Percentiles rank a stretch among this genome's conserved stretches.
phyloP scores from a whole-genome alignment of 2,113 vertebrate genomes.

The Cyphotilapia sp. region DNA sequence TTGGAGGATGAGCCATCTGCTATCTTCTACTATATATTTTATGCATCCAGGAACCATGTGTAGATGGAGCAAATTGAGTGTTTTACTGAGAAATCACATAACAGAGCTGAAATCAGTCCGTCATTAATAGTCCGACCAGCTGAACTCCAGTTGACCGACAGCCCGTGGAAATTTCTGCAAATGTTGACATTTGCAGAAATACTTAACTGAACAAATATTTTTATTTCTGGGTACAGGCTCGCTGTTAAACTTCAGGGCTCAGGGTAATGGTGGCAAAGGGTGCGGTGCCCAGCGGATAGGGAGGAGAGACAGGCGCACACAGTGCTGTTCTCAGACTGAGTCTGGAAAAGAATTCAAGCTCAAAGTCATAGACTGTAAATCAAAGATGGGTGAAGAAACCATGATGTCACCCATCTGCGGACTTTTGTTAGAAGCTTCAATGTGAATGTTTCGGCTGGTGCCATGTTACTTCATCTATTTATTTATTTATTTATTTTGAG shows the following conservation, averaged over 20 bases:
- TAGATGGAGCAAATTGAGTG: background rate
- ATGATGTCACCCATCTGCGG: background rate
- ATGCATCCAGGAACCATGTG: background rate
- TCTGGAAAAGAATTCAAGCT: background rate
- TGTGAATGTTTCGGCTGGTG: background rate
- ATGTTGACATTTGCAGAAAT: constrained; percentile 17
- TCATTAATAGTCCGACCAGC: background rate
- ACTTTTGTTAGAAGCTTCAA: background rate
- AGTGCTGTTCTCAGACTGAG: background rate
- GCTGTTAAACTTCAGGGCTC: background rate
- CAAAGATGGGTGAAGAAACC: background rate
- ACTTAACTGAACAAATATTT: constrained; percentile 39
- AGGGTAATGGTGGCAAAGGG: background rate
- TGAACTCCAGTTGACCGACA: background rate
- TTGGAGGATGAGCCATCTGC: background rate
- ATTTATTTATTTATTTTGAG: background rate
- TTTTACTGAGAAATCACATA: background rate
- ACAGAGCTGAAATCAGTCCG: background rate
- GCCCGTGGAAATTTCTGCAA: background rate
- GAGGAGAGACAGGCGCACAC: background rate
- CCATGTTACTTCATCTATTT: background rate
- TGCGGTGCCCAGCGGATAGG: background rate
- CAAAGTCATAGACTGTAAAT: background rate
- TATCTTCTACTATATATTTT: background rate
- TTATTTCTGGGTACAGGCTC: background rate